Evolutionary conservation across 2,888 invertebrate species (phyloP), one percentile per base, ranked within the genome.

Genomic region (Polyommatus iphigenia): DNA sequence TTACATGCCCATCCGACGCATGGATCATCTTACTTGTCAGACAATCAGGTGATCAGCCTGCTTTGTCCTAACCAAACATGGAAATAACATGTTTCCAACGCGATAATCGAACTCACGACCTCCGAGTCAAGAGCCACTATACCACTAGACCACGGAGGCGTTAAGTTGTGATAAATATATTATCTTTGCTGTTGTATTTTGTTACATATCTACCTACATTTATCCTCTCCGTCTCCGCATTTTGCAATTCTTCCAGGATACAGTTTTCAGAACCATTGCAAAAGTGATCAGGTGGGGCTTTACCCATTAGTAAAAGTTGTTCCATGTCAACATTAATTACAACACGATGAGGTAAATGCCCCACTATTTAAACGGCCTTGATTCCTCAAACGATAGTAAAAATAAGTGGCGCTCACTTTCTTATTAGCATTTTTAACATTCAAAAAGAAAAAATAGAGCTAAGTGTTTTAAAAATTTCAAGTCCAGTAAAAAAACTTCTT

Each of bases 271-370:
- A 67, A 29, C 20, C 15, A 15, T 67, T 15, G 15, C 67, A 29
- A 32, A 29, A 67, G 24, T 24, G 29, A 67, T 67, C 15, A 67
- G 67, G 29, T 2, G 29, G 10, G 67, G 67, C 24, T 67, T 67
- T 67, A 7, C 29, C 67, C 29, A 67, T 67, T 67, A 67, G 67
- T 32, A 67, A 67, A 29, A 67, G 67, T 67, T 67, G 67, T 67
- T 67, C 29, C 15, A 29, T 29, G 67, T 67, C 67, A 67, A 29
- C 29, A 67, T 29, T 67, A 2, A 67, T 67, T 67, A 29, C 67
- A 29, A 67, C 67, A 67, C 32, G 15, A 32, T 67, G 67, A 67
- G 24, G 29, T 67, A 32, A 67, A 67, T 20, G 67, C 15, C 29
- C 67, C 15, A 62, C 24, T 6, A 15, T 7, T 67, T 29, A 29